Evolutionary conservation across 1,140 invertebrate species (phyloP).

Genomic region (Drosophila pseudoobscura): DNA sequence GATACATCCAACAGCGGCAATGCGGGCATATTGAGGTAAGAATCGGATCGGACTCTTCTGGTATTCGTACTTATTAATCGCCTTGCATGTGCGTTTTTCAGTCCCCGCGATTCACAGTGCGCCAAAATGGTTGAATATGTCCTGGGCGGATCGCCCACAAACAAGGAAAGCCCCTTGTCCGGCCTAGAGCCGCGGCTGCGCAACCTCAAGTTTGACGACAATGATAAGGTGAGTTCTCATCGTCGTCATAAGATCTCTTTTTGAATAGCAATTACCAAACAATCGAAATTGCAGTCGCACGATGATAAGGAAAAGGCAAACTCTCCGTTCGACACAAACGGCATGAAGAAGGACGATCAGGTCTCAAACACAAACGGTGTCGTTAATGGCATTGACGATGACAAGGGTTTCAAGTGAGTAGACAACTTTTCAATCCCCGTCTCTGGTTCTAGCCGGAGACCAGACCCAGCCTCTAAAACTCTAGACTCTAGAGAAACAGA

Average conservation of each 20-base stretch:
- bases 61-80: not conserved
- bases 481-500: no score
- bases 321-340: constrained; percentile 87
- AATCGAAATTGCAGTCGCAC: constrained; percentile 79
- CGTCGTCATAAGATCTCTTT: not conserved
- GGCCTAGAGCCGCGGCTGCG: constrained; percentile 88
- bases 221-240: constrained; percentile 74
- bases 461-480: not conserved
- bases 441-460: constrained; percentile 6
- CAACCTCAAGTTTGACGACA: constrained; percentile 87
- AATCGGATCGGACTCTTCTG: not conserved
- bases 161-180: constrained; percentile 87
- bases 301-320: constrained; percentile 88
- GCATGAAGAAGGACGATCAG: constrained; percentile 86
- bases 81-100: constrained; percentile 18
- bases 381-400: constrained; percentile 90
- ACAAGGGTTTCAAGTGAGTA: constrained; percentile 96
- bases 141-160: constrained; percentile 94
- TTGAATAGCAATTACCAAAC: not conserved
- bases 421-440: constrained; percentile 42
- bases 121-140: constrained; percentile 99
- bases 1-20: constrained; percentile 77
- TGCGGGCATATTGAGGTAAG: constrained; percentile 81
- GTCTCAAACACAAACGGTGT: constrained; percentile 92
- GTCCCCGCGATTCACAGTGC: constrained; percentile 89